Evolutionary conservation across 2,113 vertebrate genomes (phyloP).

Genomic region (Mesoclemmys tuberculata): DNA sequence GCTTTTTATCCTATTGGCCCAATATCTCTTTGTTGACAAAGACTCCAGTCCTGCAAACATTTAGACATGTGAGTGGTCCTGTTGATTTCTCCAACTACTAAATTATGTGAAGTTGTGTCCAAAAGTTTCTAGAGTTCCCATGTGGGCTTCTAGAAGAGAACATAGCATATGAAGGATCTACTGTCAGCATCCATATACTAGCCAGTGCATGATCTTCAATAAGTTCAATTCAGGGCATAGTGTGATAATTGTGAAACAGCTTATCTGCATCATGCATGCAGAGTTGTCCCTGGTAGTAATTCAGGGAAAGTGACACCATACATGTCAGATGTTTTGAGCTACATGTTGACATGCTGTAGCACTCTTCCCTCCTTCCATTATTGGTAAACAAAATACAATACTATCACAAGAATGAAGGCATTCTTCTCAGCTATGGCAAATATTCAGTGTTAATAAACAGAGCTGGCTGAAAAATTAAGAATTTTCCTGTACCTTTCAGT

Average conservation of each 20-base stretch:
- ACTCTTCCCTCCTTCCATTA: background rate
- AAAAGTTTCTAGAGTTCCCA: background rate
- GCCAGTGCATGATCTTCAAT: background rate
- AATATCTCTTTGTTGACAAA: background rate
- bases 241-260: constrained; percentile 11
- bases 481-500: background rate
- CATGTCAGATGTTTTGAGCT: background rate
- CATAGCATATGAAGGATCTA: background rate
- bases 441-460: background rate
- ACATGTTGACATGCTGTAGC: background rate
- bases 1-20: background rate
- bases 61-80: background rate
- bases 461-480: fast-evolving
- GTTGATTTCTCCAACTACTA: background rate
- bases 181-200: background rate
- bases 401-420: background rate
- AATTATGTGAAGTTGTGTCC: background rate
- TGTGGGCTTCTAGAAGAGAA: background rate
- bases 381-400: background rate
- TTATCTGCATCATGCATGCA: background rate
- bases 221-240: background rate
- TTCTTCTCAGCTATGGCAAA: background rate
- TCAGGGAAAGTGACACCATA: background rate
- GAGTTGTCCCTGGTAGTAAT: background rate
- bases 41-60: background rate